These are phyloP conservation scores for Hephaestus fuliginosus DNA, from an alignment of 2,797 vertebrate genomes.

Conservation along the genomic window DNA sequence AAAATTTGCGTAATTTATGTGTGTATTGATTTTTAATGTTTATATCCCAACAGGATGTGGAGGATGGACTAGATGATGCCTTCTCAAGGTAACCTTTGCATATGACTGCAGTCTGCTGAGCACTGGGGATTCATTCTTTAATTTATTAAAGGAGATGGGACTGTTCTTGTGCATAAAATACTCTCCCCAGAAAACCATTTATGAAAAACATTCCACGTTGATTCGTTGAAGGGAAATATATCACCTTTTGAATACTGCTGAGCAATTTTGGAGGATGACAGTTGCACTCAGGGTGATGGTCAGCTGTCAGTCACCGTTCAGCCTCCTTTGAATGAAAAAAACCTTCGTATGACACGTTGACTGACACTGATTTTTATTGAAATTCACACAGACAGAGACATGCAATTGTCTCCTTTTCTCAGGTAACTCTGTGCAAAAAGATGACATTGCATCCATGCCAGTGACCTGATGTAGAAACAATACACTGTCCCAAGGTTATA, in stretches of 20 bases:
- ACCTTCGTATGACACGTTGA: conserved; percentile 30
- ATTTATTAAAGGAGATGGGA: neutral
- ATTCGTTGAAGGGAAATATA: neutral
- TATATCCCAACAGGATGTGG: conserved; percentile 84
- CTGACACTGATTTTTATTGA: conserved; percentile 21
- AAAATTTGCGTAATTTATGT: conserved; percentile 18
- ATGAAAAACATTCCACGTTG: neutral
- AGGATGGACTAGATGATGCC: conserved; percentile 85
- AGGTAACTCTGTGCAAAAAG: neutral
- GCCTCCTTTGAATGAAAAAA: conserved; percentile 10
- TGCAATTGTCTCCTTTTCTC: neutral
- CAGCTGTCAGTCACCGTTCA: conserved; percentile 30
- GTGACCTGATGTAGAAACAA: neutral
- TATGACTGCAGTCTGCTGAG: neutral
- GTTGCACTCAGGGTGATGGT: conserved; percentile 12
- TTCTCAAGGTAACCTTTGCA: conserved; percentile 87
- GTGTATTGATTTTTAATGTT: conserved; percentile 54
- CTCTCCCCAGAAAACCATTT: neutral
- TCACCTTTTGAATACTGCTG: neutral
- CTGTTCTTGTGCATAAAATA: conserved; percentile 2
- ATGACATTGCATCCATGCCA: neutral
- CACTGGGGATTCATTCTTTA: neutral
- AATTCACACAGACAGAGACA: conserved; percentile 7
- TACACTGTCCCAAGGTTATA: neutral
- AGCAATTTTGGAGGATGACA: conserved; percentile 6